Evolutionary conservation across 1,140 invertebrate genomes (phyloP).

Genomic region (Drosophila sturtevanti): DNA sequence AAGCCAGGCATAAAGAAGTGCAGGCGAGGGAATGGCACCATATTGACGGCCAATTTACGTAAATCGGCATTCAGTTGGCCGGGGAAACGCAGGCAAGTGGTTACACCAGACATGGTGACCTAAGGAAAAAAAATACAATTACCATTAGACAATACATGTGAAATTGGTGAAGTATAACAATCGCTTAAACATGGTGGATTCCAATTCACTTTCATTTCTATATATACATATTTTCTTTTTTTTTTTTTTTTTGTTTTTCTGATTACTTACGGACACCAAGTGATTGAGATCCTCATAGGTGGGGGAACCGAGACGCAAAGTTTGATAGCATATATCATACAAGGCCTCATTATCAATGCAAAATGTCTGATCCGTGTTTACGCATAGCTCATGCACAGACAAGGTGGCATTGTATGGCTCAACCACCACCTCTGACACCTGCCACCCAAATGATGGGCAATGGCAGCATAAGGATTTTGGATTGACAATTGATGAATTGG

Average conservation of each 20-base stretch:
- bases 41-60: slow-evolving; percentile 97
- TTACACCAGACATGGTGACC: slow-evolving; percentile 93
- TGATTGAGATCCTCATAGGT: slow-evolving; percentile 92
- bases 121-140: slow-evolving; percentile 22
- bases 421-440: slow-evolving; percentile 89
- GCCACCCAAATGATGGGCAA: not conserved
- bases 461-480: not conserved
- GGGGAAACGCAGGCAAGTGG: slow-evolving; percentile 92
- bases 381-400: slow-evolving; percentile 91
- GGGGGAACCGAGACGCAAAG: slow-evolving; percentile 88
- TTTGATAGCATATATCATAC: slow-evolving; percentile 87
- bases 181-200: not conserved
- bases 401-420: slow-evolving; percentile 92
- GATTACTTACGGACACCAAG: slow-evolving; percentile 86
- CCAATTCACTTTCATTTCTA: not conserved
- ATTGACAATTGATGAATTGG: not conserved
- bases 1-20: slow-evolving; percentile 99
- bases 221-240: no score
- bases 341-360: slow-evolving; percentile 88
- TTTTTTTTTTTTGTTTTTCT: not conserved
- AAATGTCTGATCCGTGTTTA: slow-evolving; percentile 89
- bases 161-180: not conserved
- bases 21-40: slow-evolving; percentile 98
- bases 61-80: slow-evolving; percentile 95
- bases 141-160: not conserved